phyloP scores from a whole-genome alignment of 2,797 vertebrate genomes.

The Clarias laeviceps region DNA sequence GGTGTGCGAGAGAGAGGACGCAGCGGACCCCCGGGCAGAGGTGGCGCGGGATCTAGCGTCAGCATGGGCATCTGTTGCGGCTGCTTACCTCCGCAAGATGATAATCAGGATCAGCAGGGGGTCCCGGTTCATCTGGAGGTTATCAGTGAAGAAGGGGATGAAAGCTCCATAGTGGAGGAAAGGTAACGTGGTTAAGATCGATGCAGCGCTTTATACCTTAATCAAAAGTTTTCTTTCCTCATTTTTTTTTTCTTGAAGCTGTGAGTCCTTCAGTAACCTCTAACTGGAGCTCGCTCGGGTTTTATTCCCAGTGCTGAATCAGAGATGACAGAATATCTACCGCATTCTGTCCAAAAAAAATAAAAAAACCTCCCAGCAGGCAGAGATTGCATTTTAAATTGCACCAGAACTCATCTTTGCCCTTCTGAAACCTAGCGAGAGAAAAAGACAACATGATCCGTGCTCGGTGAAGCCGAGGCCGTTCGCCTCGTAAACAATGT shows the following conservation, averaged over 20 bases:
- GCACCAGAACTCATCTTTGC: conserved; percentile 54
- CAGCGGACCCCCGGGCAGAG: conserved; percentile 39
- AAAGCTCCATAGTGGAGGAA: conserved; percentile 56
- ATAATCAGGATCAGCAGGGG: conserved; percentile 55
- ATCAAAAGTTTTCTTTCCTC: neutral
- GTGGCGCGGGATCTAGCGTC: conserved; percentile 57
- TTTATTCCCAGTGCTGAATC: conserved; percentile 61
- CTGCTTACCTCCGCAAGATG: conserved; percentile 59
- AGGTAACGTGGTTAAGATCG: conserved; percentile 63
- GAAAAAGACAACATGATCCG: neutral
- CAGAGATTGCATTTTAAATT: conserved; percentile 64
- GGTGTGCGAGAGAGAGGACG: conserved; percentile 16
- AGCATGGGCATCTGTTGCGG: conserved; percentile 70
- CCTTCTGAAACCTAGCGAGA: conserved; percentile 52
- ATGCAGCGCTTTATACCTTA: neutral
- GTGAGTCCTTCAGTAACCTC: conserved; percentile 30
- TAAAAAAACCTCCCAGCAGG: conserved; percentile 23
- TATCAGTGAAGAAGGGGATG: conserved; percentile 61
- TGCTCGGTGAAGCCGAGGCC: conserved; percentile 8
- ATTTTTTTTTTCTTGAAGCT: neutral
- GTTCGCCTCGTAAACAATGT: conserved; percentile 41
- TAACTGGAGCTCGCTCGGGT: conserved; percentile 45
- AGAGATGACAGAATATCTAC: conserved; percentile 67
- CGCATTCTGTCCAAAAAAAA: conserved; percentile 70
- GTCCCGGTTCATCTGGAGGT: conserved; percentile 49